Conservation (phyloP, 2,888 invertebrate genomes). For the Taphrorychus bicolor region DNA sequence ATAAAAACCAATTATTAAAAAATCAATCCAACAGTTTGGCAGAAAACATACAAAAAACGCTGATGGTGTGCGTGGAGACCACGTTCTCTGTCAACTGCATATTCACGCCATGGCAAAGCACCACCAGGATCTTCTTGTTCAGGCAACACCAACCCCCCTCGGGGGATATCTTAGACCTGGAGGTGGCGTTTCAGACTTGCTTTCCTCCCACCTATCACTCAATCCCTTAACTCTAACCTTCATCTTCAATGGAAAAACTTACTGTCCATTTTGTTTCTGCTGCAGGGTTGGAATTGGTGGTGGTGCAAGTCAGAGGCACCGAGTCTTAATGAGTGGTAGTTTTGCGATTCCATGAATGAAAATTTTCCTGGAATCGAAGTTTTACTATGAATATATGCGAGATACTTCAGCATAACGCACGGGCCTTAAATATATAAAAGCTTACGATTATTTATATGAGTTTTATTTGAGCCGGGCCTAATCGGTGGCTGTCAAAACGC, state of each 20-base stretch:
- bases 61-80: conserved; percentile 90
- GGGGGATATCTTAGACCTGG: conserved; percentile 71
- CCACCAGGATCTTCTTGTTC: too few relatives aligned
- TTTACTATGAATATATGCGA: too few relatives aligned
- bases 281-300: conserved; percentile 89
- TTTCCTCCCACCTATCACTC: conserved; percentile 68
- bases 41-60: conserved; percentile 89
- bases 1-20: too few relatives aligned
- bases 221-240: not conserved
- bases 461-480: too few relatives aligned
- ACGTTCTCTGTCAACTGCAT: conserved; percentile 87
- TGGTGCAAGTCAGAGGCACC: conserved; percentile 85
- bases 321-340: too few relatives aligned
- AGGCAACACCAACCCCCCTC: conserved; percentile 84
- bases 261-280: conserved; percentile 82
- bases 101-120: conserved; percentile 91
- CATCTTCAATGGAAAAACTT: not conserved
- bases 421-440: too few relatives aligned
- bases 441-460: too few relatives aligned
- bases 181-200: conserved; percentile 76
- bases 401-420: too few relatives aligned
- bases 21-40: too few relatives aligned
- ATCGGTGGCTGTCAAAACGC: too few relatives aligned
- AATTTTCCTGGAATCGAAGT: too few relatives aligned
- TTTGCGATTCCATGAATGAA: too few relatives aligned